These are phyloP conservation scores for Ferdinandea cuprea DNA, from an alignment of 2,888 invertebrate genomes.

Conservation along the genomic window DNA sequence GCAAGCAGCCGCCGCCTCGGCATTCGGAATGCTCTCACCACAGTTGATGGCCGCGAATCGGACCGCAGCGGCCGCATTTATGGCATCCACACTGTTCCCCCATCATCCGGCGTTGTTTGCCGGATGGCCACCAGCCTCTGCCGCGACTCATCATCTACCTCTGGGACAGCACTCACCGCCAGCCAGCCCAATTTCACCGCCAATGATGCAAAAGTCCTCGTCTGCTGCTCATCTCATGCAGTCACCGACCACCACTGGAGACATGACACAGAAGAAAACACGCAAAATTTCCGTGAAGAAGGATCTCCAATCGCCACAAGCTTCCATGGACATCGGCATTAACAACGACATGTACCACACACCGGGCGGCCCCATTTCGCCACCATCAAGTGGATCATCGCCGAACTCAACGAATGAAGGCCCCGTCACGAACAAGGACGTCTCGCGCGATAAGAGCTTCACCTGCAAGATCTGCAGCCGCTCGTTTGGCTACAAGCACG, in stretches of 20 bases:
- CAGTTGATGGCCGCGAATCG: constrained; percentile 81
- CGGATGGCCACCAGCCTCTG: constrained; percentile 79
- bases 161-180: constrained; percentile 80
- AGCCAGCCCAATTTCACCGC: constrained; percentile 81
- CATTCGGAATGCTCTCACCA: constrained; percentile 82
- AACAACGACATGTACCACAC: constrained; percentile 80
- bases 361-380: constrained; percentile 83
- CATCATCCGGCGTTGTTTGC: constrained; percentile 82
- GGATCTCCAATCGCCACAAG: constrained; percentile 79
- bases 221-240: constrained; percentile 60
- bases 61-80: constrained; percentile 82
- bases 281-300: constrained; percentile 81
- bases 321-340: constrained; percentile 79
- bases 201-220: constrained; percentile 68
- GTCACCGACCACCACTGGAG: constrained; percentile 68
- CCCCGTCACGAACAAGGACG: constrained; percentile 81
- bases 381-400: constrained; percentile 85
- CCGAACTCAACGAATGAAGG: constrained; percentile 83
- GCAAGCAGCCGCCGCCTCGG: constrained; percentile 82
- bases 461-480: constrained; percentile 94
- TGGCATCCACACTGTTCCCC: constrained; percentile 82
- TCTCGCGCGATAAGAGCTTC: constrained; percentile 91
- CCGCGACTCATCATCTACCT: constrained; percentile 66
- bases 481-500: constrained; percentile 96
- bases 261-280: constrained; percentile 77